phyloP scores from a whole-genome alignment of 2,888 invertebrate genomes.

The Gandaritis pyraliata region DNA sequence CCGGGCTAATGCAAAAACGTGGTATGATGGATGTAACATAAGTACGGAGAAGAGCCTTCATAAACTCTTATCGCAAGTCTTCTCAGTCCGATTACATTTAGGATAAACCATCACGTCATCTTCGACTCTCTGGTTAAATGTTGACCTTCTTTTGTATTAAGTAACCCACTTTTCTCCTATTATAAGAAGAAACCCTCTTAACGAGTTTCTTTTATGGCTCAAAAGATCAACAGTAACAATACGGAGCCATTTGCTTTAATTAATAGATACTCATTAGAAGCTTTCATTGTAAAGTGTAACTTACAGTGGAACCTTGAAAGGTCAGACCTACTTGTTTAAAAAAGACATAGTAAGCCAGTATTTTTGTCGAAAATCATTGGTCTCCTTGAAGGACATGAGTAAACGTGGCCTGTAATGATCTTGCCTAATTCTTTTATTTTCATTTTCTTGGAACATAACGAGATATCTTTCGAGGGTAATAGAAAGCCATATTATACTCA shows the following conservation, averaged over 20 bases:
- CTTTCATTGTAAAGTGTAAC: slow-evolving; percentile 21
- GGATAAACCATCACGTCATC: slow-evolving; percentile 56
- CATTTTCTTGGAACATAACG: no score
- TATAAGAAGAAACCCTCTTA: slow-evolving; percentile 65
- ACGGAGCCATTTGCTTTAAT: slow-evolving; percentile 58
- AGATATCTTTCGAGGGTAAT: no score
- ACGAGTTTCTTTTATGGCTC: slow-evolving; percentile 69
- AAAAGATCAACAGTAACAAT: slow-evolving; percentile 65
- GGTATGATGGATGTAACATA: slow-evolving; percentile 36
- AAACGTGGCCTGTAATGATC: no score
- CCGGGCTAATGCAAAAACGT: slow-evolving; percentile 32
- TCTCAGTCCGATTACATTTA: slow-evolving; percentile 53
- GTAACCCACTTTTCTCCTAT: slow-evolving; percentile 52
- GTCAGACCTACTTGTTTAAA: neutral
- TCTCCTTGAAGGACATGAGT: no score
- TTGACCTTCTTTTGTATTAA: slow-evolving; percentile 62
- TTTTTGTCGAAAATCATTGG: no score
- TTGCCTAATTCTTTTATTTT: no score
- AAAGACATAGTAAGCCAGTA: no score
- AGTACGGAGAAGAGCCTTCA: slow-evolving; percentile 22
- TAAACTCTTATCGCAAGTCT: slow-evolving; percentile 23
- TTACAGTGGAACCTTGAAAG: neutral
- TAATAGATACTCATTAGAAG: slow-evolving; percentile 51
- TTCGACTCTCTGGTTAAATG: slow-evolving; percentile 54
- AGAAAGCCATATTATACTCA: slow-evolving; percentile 69